Evolutionary conservation across 2,888 invertebrate species (phyloP).

Genomic region (Gryllus longicercus): DNA sequence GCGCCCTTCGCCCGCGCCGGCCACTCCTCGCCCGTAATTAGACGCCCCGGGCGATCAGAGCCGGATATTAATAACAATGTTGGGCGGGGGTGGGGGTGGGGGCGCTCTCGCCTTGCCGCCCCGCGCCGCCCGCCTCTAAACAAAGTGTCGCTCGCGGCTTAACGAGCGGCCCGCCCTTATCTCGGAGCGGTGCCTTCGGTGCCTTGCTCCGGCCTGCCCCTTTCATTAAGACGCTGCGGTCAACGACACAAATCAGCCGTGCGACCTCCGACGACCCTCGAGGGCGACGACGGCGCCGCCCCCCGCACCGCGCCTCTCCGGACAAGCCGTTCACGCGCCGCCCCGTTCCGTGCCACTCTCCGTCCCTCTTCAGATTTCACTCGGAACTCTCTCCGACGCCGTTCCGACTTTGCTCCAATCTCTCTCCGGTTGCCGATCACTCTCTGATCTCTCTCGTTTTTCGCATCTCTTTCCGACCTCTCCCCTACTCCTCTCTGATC

Average conservation of each 20-base stretch:
- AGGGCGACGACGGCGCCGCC: neutral
- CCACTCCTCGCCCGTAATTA: constrained; percentile 17
- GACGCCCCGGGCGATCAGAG: neutral
- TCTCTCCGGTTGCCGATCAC: no score
- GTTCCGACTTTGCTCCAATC: no score
- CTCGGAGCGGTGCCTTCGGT: neutral
- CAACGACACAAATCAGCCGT: neutral
- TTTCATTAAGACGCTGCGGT: neutral
- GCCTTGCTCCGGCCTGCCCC: neutral
- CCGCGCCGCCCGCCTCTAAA: neutral
- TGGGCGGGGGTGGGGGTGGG: neutral
- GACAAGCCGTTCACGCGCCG: no score
- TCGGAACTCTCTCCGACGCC: no score
- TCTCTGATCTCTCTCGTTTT: no score
- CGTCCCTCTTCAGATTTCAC: no score
- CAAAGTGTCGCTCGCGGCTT: neutral
- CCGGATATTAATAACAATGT: constrained; percentile 8
- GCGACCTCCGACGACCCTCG: neutral
- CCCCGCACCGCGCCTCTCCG: no score
- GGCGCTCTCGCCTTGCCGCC: neutral
- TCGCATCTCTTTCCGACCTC: no score
- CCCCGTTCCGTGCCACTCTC: no score
- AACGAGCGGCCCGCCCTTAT: constrained; percentile 1
- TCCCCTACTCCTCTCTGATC: no score
- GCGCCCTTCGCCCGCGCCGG: neutral